Conservation (phyloP, 2,888 invertebrate species). For the Andrena fulva region DNA sequence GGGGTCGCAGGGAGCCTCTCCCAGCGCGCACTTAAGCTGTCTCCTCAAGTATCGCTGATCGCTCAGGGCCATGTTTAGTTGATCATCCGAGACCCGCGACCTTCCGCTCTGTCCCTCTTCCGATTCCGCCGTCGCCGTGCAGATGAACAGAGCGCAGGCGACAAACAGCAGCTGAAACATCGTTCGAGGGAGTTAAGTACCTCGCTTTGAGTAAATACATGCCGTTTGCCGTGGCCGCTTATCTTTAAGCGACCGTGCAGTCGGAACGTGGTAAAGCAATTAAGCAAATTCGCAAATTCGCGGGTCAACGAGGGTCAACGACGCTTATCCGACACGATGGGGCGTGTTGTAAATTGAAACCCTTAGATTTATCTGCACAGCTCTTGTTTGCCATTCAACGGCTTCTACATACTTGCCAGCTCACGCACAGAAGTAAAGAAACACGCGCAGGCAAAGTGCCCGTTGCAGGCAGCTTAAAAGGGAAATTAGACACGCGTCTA, state of each 20-base stretch:
- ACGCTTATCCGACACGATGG: constrained; percentile 2
- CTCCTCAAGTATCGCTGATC: constrained; percentile 90
- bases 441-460: not conserved
- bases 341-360: constrained; percentile 13
- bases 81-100: constrained; percentile 88
- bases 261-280: constrained; percentile 16
- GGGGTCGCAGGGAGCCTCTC: constrained; percentile 91
- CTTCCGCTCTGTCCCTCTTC: constrained; percentile 73
- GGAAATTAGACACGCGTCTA: constrained; percentile 14
- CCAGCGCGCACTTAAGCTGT: constrained; percentile 90
- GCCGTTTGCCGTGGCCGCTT: too few species aligned
- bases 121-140: constrained; percentile 50
- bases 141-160: constrained; percentile 51
- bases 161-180: constrained; percentile 75
- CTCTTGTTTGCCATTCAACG: too few species aligned
- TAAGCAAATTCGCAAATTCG: constrained; percentile 36
- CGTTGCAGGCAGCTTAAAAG: not conserved
- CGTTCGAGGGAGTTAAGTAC: constrained; percentile 27
- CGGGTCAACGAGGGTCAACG: constrained; percentile 15
- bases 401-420: not conserved
- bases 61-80: constrained; percentile 88
- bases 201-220: constrained; percentile 22
- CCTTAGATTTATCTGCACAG: constrained; percentile 10
- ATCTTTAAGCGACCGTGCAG: not conserved
- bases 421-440: not conserved